phyloP scores from a whole-genome alignment of 2,888 invertebrate species.

The Lypha dubia region DNA sequence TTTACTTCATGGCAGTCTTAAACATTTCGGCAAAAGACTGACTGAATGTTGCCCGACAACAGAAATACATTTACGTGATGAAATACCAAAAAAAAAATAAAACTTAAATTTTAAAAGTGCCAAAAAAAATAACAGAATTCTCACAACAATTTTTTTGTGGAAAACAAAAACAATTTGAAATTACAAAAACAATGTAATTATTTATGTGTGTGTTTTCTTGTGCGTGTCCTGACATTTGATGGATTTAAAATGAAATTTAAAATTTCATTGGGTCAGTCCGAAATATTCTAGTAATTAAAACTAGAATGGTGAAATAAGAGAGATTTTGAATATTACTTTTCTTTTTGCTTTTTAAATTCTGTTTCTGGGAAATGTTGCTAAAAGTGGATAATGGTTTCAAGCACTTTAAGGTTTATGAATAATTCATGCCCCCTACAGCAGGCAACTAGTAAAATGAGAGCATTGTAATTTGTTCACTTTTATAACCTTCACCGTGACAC shows the following conservation, averaged over 20 bases:
- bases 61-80: slow-evolving; percentile 65
- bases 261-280: slow-evolving; percentile 32
- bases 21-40: slow-evolving; percentile 53
- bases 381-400: not conserved
- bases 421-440: not conserved
- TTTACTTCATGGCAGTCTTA: slow-evolving; percentile 17
- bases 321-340: not conserved
- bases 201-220: not conserved
- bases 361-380: not conserved
- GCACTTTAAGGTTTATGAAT: not conserved
- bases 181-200: not conserved
- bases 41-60: slow-evolving; percentile 61
- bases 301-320: not conserved
- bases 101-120: slow-evolving; percentile 14
- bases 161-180: not conserved
- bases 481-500: not conserved
- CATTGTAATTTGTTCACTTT: not conserved
- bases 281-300: slow-evolving; percentile 44
- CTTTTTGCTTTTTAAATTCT: not conserved
- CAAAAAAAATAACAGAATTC: slow-evolving; percentile 53
- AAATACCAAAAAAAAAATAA: slow-evolving; percentile 35
- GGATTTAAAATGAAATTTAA: slow-evolving; percentile 30
- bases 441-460: not conserved
- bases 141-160: slow-evolving; percentile 28
- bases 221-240: not conserved